Conservation (phyloP, 2,113 vertebrate species). For the Toxotes jaculatrix region DNA sequence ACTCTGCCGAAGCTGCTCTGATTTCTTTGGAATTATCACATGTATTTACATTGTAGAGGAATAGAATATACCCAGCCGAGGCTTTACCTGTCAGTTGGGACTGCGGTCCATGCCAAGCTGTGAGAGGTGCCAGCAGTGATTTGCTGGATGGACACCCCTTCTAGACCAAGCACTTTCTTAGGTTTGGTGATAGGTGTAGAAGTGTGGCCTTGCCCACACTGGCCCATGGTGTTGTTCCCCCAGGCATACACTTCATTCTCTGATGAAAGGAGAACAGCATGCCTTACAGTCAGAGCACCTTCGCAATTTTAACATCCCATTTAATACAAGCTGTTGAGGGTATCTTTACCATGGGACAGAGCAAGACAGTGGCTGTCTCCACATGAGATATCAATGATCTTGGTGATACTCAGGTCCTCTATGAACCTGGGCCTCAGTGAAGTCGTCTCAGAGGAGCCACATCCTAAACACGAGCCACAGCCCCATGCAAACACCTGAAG, state of each 20-base stretch:
- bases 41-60: background rate
- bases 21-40: background rate
- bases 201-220: constrained; percentile 98
- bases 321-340: background rate
- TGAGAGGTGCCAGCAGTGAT: constrained; percentile 98
- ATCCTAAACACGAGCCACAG: constrained; percentile 96
- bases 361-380: constrained; percentile 98
- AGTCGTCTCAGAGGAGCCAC: constrained; percentile 96
- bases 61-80: background rate
- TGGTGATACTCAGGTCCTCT: constrained; percentile 95
- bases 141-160: constrained; percentile 96
- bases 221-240: constrained; percentile 99
- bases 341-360: constrained; percentile 92
- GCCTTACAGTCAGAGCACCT: background rate
- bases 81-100: constrained; percentile 94
- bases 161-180: constrained; percentile 96
- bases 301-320: background rate
- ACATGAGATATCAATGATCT: constrained; percentile 97
- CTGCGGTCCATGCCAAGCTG: constrained; percentile 97
- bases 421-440: constrained; percentile 94
- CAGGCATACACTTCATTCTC: constrained; percentile 99
- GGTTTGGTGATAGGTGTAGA: constrained; percentile 99
- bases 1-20: background rate
- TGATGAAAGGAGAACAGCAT: constrained; percentile 60
- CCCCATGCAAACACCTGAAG: constrained; percentile 96